A percentile compares a stretch with the other conserved stretches of the same genome.
These are phyloP conservation scores for Epirrita christyi DNA, from an alignment of 2,888 invertebrate genomes.

Conservation along the genomic window DNA sequence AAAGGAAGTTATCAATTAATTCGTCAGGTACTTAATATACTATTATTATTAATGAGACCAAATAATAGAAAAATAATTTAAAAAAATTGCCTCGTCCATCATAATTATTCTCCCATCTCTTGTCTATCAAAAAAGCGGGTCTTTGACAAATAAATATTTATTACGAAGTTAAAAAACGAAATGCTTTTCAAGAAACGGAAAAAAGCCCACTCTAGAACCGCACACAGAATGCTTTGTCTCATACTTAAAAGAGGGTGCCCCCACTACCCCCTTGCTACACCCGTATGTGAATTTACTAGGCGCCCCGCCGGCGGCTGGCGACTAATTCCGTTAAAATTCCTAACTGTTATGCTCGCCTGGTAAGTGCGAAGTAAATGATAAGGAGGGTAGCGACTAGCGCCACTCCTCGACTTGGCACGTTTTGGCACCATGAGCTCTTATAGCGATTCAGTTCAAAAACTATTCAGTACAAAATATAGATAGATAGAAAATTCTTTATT, in stretches of 20 bases:
- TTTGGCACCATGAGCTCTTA: too few relatives aligned
- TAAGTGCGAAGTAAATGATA: constrained; percentile 77
- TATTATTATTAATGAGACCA: too few relatives aligned
- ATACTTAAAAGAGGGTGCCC: constrained; percentile 29
- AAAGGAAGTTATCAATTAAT: too few relatives aligned
- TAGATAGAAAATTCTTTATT: too few relatives aligned
- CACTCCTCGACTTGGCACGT: constrained; percentile 58
- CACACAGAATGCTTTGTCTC: constrained; percentile 13
- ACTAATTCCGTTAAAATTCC: constrained; percentile 85
- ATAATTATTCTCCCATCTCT: neutral
- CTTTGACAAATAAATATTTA: too few relatives aligned
- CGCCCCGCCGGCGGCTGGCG: constrained; percentile 79
- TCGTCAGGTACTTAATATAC: too few relatives aligned
- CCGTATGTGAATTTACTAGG: constrained; percentile 80
- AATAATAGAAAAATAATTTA: too few relatives aligned
- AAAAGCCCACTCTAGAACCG: neutral
- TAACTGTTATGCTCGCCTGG: constrained; percentile 77
- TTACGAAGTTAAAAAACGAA: neutral
- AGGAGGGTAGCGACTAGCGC: constrained; percentile 59
- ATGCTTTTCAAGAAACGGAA: constrained; percentile 19
- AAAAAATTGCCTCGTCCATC: neutral
- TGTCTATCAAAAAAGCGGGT: too few relatives aligned
- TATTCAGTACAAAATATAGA: too few relatives aligned
- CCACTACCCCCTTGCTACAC: constrained; percentile 51
- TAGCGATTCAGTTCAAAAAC: too few relatives aligned